Conservation (phyloP, 2,888 invertebrate species). For the Euspilapteryx auroguttella region DNA sequence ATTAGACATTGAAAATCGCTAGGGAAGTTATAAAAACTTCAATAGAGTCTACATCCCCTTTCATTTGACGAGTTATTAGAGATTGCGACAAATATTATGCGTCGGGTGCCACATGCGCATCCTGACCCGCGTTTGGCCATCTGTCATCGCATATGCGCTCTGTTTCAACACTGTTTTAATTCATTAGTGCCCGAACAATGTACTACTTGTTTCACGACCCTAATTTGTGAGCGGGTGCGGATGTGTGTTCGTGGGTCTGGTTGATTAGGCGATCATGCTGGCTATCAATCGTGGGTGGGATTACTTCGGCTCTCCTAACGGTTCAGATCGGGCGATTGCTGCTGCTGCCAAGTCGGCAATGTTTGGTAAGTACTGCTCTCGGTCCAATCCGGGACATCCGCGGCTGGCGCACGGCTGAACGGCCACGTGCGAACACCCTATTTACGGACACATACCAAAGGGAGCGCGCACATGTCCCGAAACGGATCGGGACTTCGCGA, state of each 20-base stretch:
- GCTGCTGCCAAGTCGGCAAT: no score
- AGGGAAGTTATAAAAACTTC: background rate
- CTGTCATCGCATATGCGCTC: slow-evolving; percentile 52
- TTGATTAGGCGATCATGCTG: background rate
- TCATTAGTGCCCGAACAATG: slow-evolving; percentile 43
- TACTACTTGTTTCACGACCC: slow-evolving; percentile 26
- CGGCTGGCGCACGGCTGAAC: slow-evolving; percentile 43
- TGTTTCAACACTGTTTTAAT: slow-evolving; percentile 50
- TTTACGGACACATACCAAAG: slow-evolving; percentile 56
- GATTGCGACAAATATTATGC: slow-evolving; percentile 45
- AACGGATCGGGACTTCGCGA: slow-evolving; percentile 56
- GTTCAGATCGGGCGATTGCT: no score
- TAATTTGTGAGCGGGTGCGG: slow-evolving; percentile 14
- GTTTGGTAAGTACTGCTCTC: no score
- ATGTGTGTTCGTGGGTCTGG: slow-evolving; percentile 1
- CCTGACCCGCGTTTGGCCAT: slow-evolving; percentile 47
- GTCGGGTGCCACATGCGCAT: slow-evolving; percentile 40
- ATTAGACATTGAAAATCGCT: background rate
- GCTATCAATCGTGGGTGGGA: background rate
- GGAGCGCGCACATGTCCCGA: slow-evolving; percentile 58
- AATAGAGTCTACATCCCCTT: slow-evolving; percentile 10
- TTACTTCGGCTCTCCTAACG: no score
- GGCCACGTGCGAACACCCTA: slow-evolving; percentile 59
- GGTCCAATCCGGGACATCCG: no score
- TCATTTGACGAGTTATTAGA: slow-evolving; percentile 24